phyloP scores from a whole-genome alignment of 2,888 invertebrate species.

The Lypha dubia region DNA sequence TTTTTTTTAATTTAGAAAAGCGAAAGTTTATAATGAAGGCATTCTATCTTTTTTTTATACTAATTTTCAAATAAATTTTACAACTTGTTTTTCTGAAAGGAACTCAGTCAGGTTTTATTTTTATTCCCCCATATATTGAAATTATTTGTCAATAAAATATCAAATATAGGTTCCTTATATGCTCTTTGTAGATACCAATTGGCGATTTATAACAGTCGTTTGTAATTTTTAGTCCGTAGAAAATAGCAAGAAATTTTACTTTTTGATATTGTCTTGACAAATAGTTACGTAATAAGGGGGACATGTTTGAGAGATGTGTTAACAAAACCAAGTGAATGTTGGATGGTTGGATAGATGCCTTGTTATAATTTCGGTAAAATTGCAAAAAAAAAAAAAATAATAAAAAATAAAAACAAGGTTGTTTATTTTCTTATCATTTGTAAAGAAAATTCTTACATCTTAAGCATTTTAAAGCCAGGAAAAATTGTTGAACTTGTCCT shows the following conservation, averaged over 20 bases:
- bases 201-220: no score
- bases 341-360: not conserved
- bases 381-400: slow-evolving; percentile 5
- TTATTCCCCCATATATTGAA: no score
- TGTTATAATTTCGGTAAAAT: slow-evolving; percentile 7
- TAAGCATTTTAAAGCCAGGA: slow-evolving; percentile 52
- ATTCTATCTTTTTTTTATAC: not conserved
- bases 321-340: slow-evolving; percentile 1
- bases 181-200: no score
- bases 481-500: not conserved
- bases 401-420: slow-evolving; percentile 27
- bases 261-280: no score
- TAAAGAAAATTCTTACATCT: slow-evolving; percentile 34
- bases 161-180: no score
- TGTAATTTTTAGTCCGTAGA: no score
- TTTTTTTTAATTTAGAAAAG: not conserved
- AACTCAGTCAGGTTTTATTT: slow-evolving; percentile 4
- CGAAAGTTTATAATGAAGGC: not conserved
- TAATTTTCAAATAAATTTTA: slow-evolving; percentile 1
- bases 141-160: no score
- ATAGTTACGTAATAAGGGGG: no score
- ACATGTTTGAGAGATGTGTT: not conserved
- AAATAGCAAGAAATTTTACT: no score
- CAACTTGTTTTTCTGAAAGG: not conserved
- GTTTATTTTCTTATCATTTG: slow-evolving; percentile 46